Percentiles rank a stretch among this genome's conserved stretches.
Conservation (phyloP, 2,797 vertebrate genomes). For the Myotis vivesi region DNA sequence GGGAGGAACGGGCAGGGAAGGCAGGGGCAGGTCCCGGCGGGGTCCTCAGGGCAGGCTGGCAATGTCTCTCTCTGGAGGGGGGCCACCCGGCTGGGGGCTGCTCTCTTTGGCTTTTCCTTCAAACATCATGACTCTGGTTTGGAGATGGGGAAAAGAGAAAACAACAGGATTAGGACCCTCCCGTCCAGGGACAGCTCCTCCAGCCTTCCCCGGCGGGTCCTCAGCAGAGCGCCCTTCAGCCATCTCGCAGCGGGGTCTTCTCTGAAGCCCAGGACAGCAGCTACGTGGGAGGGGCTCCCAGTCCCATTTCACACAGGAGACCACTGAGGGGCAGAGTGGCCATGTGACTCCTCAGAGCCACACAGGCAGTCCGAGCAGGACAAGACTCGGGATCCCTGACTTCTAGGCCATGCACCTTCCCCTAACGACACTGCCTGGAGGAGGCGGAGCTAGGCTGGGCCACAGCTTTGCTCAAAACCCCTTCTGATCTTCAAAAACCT, state of each 20-base stretch:
- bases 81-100: slow-evolving; percentile 88
- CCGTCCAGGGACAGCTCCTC: not conserved
- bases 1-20: not conserved
- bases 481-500: not conserved
- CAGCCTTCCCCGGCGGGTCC: not conserved
- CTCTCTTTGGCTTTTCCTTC: slow-evolving; percentile 94
- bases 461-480: not conserved
- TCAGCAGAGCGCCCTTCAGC: not conserved
- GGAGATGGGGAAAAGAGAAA: slow-evolving; percentile 41
- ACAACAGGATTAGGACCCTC: slow-evolving; percentile 32
- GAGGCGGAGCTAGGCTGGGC: not conserved
- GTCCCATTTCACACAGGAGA: not conserved
- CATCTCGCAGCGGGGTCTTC: not conserved
- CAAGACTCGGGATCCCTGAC: not conserved
- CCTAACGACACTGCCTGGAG: not conserved
- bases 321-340: not conserved
- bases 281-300: too few relatives aligned
- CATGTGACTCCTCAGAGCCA: not conserved
- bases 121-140: slow-evolving; percentile 95
- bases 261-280: not conserved
- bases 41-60: slow-evolving; percentile 92
- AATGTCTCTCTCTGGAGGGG: slow-evolving; percentile 96
- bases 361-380: not conserved
- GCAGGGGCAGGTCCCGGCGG: not conserved
- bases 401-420: not conserved